Evolutionary conservation across 2,113 vertebrate genomes (phyloP).

Genomic region (Electrona antarctica): DNA sequence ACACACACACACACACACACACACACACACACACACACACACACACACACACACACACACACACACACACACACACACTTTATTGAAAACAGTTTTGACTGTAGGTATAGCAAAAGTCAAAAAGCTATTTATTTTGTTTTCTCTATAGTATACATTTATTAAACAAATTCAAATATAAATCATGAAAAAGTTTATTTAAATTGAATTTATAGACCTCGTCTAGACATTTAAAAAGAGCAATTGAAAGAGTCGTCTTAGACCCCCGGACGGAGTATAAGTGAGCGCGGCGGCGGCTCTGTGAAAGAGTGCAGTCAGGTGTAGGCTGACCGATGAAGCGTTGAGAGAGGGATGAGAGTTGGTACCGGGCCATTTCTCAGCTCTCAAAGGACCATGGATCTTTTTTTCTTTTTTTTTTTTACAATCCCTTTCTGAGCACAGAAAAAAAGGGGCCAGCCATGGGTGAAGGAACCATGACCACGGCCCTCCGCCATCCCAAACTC

Average conservation of each 20-base stretch:
- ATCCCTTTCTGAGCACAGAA: constrained; percentile 50
- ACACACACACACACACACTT: too few species aligned
- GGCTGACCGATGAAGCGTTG: constrained; percentile 51
- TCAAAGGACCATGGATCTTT: constrained; percentile 55
- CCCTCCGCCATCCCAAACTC: constrained; percentile 38
- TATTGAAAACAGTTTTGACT: too few species aligned
- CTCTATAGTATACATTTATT: too few species aligned
- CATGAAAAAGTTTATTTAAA: too few species aligned
- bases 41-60: too few species aligned
- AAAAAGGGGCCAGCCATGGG: constrained; percentile 54
- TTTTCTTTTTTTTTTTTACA: constrained; percentile 60
- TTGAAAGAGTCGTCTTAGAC: constrained; percentile 4
- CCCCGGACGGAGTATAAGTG: constrained; percentile 9
- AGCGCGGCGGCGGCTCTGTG: not conserved
- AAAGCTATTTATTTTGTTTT: not conserved
- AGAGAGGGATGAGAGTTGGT: constrained; percentile 46
- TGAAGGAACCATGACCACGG: constrained; percentile 39
- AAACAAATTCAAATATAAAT: too few species aligned
- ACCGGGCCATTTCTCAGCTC: constrained; percentile 51
- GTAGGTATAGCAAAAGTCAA: too few species aligned
- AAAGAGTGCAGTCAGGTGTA: constrained; percentile 32
- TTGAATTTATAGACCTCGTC: not conserved
- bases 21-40: too few species aligned
- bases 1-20: too few species aligned
- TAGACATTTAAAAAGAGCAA: not conserved